Percentiles rank a stretch among this genome's conserved stretches.
These are phyloP conservation scores for Cassiopea andromeda DNA, from an alignment of 30 jellyfish, hydroid and myxozoan genomes.

Conservation along the genomic window DNA sequence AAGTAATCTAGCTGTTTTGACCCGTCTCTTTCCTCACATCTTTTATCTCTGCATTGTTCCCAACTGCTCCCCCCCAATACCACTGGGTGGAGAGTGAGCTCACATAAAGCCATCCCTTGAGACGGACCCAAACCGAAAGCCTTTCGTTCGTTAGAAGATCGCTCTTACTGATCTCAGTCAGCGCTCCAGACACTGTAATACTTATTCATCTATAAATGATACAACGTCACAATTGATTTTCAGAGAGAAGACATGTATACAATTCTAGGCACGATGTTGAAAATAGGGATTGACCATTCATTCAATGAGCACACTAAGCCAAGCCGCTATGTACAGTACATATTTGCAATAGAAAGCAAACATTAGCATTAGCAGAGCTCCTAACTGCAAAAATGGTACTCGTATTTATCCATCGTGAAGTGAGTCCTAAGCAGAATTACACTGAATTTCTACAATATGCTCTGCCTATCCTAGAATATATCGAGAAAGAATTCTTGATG, in stretches of 20 bases:
- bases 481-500: background rate
- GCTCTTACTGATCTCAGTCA: too few relatives aligned
- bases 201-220: background rate
- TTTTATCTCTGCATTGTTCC: too few relatives aligned
- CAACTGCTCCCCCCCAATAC: too few relatives aligned
- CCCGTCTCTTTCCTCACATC: too few relatives aligned
- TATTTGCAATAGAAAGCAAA: slow-evolving; percentile 64
- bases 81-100: too few relatives aligned
- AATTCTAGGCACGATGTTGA: background rate
- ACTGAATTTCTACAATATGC: background rate
- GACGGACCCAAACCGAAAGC: too few relatives aligned
- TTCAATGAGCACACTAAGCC: slow-evolving; percentile 57
- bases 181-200: too few relatives aligned
- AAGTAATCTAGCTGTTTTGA: too few relatives aligned
- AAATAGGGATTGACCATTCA: slow-evolving; percentile 53
- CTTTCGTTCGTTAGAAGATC: too few relatives aligned
- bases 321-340: slow-evolving; percentile 65
- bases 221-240: background rate
- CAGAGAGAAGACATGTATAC: background rate
- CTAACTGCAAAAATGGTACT: slow-evolving; percentile 43
- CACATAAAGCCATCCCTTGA: too few relatives aligned
- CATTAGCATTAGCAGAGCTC: slow-evolving; percentile 71
- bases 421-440: slow-evolving; percentile 17
- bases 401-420: slow-evolving; percentile 2
- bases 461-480: background rate